Evolutionary conservation across 1,140 invertebrate genomes (phyloP), one percentile per base, ranked within the genome.

Genomic region (Bombyx mandarina): DNA sequence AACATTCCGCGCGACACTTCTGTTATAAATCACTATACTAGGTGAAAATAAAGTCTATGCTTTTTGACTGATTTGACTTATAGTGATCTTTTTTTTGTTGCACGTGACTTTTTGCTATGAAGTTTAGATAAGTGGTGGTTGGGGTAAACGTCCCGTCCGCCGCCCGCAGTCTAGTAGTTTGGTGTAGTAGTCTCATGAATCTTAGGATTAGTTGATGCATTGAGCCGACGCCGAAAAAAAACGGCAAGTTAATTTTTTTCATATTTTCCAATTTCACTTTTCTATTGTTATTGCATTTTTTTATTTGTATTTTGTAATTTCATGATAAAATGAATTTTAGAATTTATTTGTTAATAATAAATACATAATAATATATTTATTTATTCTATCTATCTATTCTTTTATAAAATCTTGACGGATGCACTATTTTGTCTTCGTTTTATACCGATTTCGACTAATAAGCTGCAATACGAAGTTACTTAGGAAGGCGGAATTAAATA

Each of bases 91-190:
- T 54, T 53, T 49, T 45, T 52, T 64, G 58, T 63, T 2, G 26
- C 26, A 54, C 44, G 65, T 75, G 66, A 70, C 65, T 65, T 56
- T 64, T 62, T 66, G 57, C 55, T 57, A 66, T 67, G 64, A 46
- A 61, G 49, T 58, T 58, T 52, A 58, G 7, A 12, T 49, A 58
- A 63, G 60, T 62, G 60, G 47, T 57, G 59, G 57, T 58, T 54
- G 65, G 66, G 62, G 71, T 76, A 71, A 75, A 74, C 69, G 67
- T 64, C 67, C 67, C 64, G 67, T 59, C 68, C 62, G 61, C 63
- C 75, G 63, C 71, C 75, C 69, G 75, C 71, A 64, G 68, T 67
- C 68, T 79, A 81, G 76, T 81, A 73, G 18, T 10, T 63, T 66
- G 63, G 52, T 61, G 64, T 81, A 81, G 78, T 78, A 73, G 63